Base-by-base conservation (phyloP, 2,113 vertebrate genomes). In the Corapipo altera region DNA sequence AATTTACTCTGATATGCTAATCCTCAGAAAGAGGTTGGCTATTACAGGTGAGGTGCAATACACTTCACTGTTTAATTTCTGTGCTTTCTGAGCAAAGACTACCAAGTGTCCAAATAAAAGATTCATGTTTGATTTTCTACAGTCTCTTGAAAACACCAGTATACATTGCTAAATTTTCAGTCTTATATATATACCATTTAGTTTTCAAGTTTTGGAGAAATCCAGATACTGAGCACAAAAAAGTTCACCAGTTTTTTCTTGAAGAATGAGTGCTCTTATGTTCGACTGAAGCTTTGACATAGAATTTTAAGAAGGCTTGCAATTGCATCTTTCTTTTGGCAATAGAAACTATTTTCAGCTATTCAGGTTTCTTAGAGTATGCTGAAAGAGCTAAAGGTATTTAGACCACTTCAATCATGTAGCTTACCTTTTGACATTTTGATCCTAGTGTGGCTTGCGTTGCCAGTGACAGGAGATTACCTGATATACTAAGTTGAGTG, bases 171-270 rank as follows among this genome's bases (percentile, higher is more conserved):
- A 26, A 44, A 27, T 55, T 77, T 80, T 83, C 44, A 43, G 23
- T 66, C 26, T 10, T 35, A 27, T 15, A 11, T 78, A 19, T 35
- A 13, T 65, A 26, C 12, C 14, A 18, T 44, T 74, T 59, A 65
- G 21, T 79, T 76, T 46, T 61, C 21, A 33, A 35, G 15, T 49
- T 64, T 70, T 22, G n/a, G 33, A 76, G 54, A 82, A 51, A 58
- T 32, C 33, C 13, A n/a, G 12, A 33, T 54, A 32, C 8, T 0
- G 1, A 41, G 15, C 51, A 52, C 8, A 3, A 33, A 22, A 9
- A 54, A 74, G 39, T 43, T 84, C 19, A 26, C 20, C 18, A 26
- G 0, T 88, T 83, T 44, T 46, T 27, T 59, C 39, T 78, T 70
- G 26, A 94, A 43, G 20, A 52, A 18, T 32, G n/a, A 62, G 18